Evolutionary conservation across 2,113 vertebrate species (phyloP), one percentile per base, ranked within the genome.

Genomic region (Hiodon alosoides): DNA sequence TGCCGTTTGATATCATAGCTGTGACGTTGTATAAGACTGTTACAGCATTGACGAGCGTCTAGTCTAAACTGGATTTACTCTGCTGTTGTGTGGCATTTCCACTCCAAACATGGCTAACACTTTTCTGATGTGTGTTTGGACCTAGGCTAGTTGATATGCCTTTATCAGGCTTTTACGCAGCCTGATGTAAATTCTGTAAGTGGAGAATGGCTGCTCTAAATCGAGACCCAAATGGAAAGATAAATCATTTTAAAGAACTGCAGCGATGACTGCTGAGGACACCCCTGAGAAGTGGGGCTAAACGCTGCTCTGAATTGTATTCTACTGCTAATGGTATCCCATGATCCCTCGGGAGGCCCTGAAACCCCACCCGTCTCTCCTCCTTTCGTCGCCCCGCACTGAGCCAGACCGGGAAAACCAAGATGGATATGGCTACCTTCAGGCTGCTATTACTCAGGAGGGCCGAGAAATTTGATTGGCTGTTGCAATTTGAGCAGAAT

Each of bases 391-490:
- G 50, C 48, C 85, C 80, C 84, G 75, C 76, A 82, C 83, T 87
- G 89, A 91, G 90, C 91, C 87, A 1, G 69, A 77, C 74, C 69
- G 65, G 73, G 54, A 75, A 31, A 67, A 59, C 65, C 9, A 55
- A 67, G 72, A 74, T 68, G 65, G 73, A 75, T 68, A 54, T 46
- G 71, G 71, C 71, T 62, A 7, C 71, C 62, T 90, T 84, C 87
- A 86, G 67, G 81, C 84, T 84, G 87, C 86, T 90, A 86, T 94
- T 93, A 91, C 93, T 93, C 92, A 84, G 81, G 92, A 91, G 91
- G 85, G 90, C 88, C 86, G 87, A 91, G 92, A 92, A 93, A 72
- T 92, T 93, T 93, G 90, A 92, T 93, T 92, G 91, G 92, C 90
- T 91, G 90, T 87, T 91, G 86, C 90, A 91, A 86, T 91, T 92